These are phyloP conservation scores for Eupithecia subfuscata DNA, from an alignment of 2,888 invertebrate genomes.

Conservation along the genomic window DNA sequence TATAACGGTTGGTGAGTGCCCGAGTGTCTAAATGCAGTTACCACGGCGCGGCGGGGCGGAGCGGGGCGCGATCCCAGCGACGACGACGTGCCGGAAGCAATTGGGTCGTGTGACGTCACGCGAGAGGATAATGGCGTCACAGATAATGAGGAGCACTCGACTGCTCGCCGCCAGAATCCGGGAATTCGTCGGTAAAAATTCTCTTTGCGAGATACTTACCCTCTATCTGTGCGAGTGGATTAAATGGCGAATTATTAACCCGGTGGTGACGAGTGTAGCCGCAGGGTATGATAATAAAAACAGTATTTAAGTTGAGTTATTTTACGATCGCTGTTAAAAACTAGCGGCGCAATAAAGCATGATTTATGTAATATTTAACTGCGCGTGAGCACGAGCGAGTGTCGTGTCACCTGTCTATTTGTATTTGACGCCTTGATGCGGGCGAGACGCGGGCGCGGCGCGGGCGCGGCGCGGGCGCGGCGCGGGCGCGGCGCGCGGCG, in stretches of 20 bases:
- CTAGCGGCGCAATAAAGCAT: constrained; percentile 28
- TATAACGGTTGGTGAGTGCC: background rate
- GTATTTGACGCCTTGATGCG: constrained; percentile 35
- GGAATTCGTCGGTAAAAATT: background rate
- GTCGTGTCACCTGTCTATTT: constrained; percentile 40
- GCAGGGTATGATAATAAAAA: background rate
- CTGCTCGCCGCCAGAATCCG: background rate
- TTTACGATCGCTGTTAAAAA: background rate
- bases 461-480: background rate
- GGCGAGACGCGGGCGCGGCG: background rate
- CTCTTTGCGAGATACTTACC: background rate
- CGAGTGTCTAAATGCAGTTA: background rate
- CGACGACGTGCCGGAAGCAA: constrained; percentile 11
- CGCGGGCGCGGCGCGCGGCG: constrained; percentile 12
- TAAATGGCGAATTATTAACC: background rate
- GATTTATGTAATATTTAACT: constrained; percentile 32
- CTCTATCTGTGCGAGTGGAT: background rate
- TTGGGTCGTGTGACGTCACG: constrained; percentile 32
- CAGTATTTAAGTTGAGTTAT: background rate
- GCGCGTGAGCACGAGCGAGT: constrained; percentile 29
- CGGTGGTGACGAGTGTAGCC: background rate
- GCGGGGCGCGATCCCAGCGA: background rate
- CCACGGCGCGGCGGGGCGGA: background rate
- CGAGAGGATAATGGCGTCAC: constrained; percentile 31
- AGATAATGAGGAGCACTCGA: constrained; percentile 17